phyloP scores from a whole-genome alignment of 2,797 vertebrate genomes.

The Thaleichthys pacificus region DNA sequence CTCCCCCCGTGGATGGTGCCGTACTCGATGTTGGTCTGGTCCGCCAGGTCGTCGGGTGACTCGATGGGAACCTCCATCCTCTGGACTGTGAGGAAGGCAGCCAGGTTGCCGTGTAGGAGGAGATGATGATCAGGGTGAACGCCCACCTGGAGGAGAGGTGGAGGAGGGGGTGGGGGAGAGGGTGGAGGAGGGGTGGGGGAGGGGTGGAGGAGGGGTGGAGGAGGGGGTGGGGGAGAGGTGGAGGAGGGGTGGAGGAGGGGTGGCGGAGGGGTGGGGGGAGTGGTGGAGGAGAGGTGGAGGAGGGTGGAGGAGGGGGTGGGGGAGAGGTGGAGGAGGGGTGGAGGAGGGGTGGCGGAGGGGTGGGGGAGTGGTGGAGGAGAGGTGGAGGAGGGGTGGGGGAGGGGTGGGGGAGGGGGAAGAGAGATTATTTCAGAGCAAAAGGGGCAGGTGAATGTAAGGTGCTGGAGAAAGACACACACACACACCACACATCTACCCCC shows the following conservation, averaged over 20 bases:
- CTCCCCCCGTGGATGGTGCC: slow-evolving; percentile 93
- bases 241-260: background rate
- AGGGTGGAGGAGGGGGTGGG: background rate
- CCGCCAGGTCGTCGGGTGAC: slow-evolving; percentile 89
- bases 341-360: background rate
- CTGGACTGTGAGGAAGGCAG: slow-evolving; percentile 93
- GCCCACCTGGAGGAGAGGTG: slow-evolving; percentile 82
- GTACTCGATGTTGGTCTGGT: slow-evolving; percentile 95
- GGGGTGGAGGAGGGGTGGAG: slow-evolving; percentile 37
- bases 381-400: background rate
- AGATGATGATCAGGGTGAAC: slow-evolving; percentile 95
- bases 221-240: background rate
- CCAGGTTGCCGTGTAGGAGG: slow-evolving; percentile 96
- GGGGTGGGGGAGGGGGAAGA: background rate
- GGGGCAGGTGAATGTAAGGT: background rate
- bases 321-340: background rate
- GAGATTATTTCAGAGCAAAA: background rate
- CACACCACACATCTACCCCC: background rate
- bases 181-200: background rate
- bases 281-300: background rate
- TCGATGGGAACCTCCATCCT: slow-evolving; percentile 94
- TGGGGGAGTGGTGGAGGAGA: slow-evolving; percentile 35
- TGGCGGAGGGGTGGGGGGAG: slow-evolving; percentile 16
- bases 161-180: background rate
- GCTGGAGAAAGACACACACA: background rate